Base-by-base conservation (phyloP, 1,140 invertebrate species). In the Calephelis virginiensis region DNA sequence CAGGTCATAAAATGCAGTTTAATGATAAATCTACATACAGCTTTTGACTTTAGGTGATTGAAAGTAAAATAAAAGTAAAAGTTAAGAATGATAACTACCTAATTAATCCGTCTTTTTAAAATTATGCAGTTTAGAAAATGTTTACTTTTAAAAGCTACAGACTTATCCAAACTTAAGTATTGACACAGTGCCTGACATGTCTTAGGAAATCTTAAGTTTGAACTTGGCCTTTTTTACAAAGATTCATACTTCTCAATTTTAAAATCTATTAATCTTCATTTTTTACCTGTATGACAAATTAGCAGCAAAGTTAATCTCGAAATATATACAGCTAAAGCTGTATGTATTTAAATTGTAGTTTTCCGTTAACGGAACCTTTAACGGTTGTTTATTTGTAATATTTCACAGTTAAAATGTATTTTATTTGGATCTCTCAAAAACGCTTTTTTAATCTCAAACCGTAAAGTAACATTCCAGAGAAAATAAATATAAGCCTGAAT, bases 391-490 rank as follows among this genome's bases (percentile, higher is more conserved):
- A 56, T 17, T 17, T 56, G 17, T 11, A 37, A 17, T 56, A 14
- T 56, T 28, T 56, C 14, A 56, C 50, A 56, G 17, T 28, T 56
- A 37, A 50, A 50, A 28, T 28, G 28, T 56, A 66, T 71, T 66
- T 74, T 72, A 68, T 77, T 85, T 67, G 72, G 85, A 86, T 87
- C 83, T 87, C 82, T 87, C 64, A 71, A 75, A 77, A 81, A 80
- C 77, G 82, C 80, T 85, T 83, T 71, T 70, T 83, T 65, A 78
- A 87, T 90, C 85, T 90, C 85, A 87, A 56, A 74, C 76, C 73
- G 87, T 78, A 89, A 89, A 82, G 68, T 81, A 77, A 90, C 87
- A 90, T 90, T 90, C 87, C 87, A 90, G 70, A 80, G 77, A 81
- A 83, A 81, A 89, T 69, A 79, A 81, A 77, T 67, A 76, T 86